A percentile compares a stretch with the other conserved stretches of the same genome.
These are phyloP conservation scores for Tricholauxania praeusta DNA, from an alignment of 2,888 invertebrate species.

Conservation along the genomic window DNA sequence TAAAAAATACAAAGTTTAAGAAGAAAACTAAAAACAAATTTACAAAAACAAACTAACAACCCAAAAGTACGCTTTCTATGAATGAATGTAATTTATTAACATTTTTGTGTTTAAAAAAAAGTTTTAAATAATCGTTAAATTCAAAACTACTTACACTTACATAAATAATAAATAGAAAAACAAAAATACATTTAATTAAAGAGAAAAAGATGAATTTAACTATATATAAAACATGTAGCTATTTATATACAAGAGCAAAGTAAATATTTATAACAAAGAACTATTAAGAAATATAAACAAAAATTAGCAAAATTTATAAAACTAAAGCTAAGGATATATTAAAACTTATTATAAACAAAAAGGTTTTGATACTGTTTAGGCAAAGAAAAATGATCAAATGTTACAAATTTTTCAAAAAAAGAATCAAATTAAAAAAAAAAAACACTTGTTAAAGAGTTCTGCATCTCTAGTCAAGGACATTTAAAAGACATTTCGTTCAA, in stretches of 20 bases:
- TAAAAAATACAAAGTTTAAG: background rate
- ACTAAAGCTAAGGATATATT: background rate
- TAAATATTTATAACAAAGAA: conserved; percentile 21
- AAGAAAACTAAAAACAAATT: conserved; percentile 1
- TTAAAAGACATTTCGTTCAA: too few species aligned
- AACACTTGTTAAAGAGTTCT: background rate
- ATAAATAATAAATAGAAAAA: background rate
- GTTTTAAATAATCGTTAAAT: conserved; percentile 5
- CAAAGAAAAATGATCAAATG: conserved; percentile 7
- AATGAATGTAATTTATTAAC: background rate
- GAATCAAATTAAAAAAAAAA: background rate
- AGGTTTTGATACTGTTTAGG: conserved; percentile 26
- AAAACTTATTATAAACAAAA: background rate
- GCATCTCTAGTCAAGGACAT: too few species aligned
- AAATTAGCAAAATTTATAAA: conserved; percentile 21
- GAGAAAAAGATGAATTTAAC: conserved; percentile 26
- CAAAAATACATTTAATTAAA: conserved; percentile 3
- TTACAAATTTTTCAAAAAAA: conserved; percentile 6
- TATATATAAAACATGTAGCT: conserved; percentile 24
- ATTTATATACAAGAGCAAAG: conserved; percentile 27
- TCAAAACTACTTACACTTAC: background rate
- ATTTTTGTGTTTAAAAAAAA: conserved; percentile 3
- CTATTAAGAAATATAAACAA: background rate
- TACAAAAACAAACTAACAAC: conserved; percentile 3
- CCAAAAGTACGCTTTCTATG: conserved; percentile 13